These are phyloP conservation scores for Patella ulyssiponensis DNA, from an alignment of 2,888 invertebrate species.

Conservation along the genomic window DNA sequence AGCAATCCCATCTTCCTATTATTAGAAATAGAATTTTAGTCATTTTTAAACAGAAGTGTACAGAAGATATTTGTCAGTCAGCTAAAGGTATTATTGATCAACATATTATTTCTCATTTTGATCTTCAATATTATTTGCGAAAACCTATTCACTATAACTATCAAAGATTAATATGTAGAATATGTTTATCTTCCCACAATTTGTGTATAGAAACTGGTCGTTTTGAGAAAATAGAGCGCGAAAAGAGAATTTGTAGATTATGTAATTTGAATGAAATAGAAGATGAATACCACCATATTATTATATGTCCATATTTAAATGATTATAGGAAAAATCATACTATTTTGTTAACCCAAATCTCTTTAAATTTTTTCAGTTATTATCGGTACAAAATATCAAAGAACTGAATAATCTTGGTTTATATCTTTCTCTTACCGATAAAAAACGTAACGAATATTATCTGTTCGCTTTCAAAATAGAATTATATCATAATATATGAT, in stretches of 20 bases:
- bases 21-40: background rate
- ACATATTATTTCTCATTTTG: background rate
- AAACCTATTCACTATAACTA: background rate
- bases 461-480: too few relatives aligned
- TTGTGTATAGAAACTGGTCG: background rate
- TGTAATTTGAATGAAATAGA: background rate
- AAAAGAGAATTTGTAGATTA: background rate
- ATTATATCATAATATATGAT: too few relatives aligned
- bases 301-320: background rate
- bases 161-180: background rate
- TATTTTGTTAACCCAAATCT: background rate
- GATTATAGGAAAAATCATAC: background rate
- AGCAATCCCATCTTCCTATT: background rate
- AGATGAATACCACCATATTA: constrained; percentile 8
- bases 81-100: background rate
- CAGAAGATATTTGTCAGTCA: background rate
- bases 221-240: background rate
- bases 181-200: constrained; percentile 5
- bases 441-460: background rate
- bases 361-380: background rate
- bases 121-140: background rate
- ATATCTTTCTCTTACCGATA: background rate
- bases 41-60: background rate
- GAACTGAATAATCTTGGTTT: background rate
- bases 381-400: background rate